Percentiles rank a stretch among this genome's conserved stretches.
Conservation (phyloP, 2,888 invertebrate genomes). For the Temnothorax ravouxi region DNA sequence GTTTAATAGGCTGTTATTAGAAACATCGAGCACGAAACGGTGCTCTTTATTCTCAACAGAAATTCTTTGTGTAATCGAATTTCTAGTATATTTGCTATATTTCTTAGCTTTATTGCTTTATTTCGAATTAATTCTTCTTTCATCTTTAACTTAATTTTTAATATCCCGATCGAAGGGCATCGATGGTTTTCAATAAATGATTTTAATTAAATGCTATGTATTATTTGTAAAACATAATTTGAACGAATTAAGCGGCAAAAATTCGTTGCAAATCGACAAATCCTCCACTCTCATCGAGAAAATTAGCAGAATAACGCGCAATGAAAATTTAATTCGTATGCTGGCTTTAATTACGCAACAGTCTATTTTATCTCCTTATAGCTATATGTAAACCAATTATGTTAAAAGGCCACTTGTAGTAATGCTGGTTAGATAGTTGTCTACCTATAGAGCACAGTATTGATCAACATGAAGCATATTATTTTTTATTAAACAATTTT, state of each 20-base stretch:
- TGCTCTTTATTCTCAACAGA: background rate
- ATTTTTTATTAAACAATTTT: constrained; percentile 32
- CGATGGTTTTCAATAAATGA: background rate
- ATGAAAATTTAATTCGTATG: constrained; percentile 30
- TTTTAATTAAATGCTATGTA: background rate
- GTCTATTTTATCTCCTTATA: background rate
- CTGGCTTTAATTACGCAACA: constrained; percentile 13
- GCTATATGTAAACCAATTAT: constrained; percentile 28
- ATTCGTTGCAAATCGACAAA: background rate
- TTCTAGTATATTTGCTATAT: background rate
- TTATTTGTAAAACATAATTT: background rate
- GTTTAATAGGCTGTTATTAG: constrained; percentile 54
- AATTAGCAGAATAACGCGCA: background rate
- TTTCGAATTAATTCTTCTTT: background rate
- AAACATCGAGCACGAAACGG: constrained; percentile 34
- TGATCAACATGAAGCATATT: constrained; percentile 31
- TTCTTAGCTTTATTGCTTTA: constrained; percentile 4
- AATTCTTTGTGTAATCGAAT: constrained; percentile 39
- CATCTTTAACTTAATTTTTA: background rate
- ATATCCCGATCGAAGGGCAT: background rate
- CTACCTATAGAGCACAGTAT: constrained; percentile 4
- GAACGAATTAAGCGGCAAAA: background rate
- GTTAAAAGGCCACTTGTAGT: constrained; percentile 6
- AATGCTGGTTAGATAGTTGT: background rate
- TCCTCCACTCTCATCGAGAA: background rate